phyloP scores from a whole-genome alignment of 37 sponge, comb jelly and placozoan species.

The Chondrilla cf. caribensis region DNA sequence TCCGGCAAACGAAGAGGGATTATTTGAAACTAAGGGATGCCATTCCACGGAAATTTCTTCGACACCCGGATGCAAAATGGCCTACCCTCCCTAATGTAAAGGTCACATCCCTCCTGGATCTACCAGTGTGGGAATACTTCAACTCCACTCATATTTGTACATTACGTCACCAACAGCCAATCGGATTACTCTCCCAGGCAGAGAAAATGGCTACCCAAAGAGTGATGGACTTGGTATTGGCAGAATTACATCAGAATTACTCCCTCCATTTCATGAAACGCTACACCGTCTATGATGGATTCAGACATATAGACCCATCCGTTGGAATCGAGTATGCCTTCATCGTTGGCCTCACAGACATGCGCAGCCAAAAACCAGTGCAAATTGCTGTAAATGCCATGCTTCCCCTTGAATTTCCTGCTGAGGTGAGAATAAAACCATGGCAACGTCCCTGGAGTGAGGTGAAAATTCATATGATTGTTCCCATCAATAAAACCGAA shows the following conservation, averaged over 20 bases:
- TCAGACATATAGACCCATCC: neutral
- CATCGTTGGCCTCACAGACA: neutral
- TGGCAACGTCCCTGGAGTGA: neutral
- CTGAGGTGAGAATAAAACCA: neutral
- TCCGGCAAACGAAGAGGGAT: neutral
- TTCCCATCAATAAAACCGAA: neutral
- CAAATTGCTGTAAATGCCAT: neutral
- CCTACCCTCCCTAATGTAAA: neutral
- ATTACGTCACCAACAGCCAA: neutral
- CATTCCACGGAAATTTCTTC: neutral
- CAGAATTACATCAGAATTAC: neutral
- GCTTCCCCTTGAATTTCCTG: neutral
- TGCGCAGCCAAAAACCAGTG: neutral
- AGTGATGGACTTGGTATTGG: neutral
- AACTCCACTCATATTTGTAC: neutral
- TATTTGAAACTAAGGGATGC: neutral
- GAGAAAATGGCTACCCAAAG: slow-evolving; percentile 1
- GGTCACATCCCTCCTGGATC: neutral
- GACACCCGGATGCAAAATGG: neutral
- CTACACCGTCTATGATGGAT: neutral
- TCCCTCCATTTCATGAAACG: neutral
- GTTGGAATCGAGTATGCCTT: neutral
- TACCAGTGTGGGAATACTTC: slow-evolving; percentile 2
- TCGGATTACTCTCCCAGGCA: neutral
- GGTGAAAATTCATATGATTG: neutral